Evolutionary conservation across 92 coral and sea anemone genomes (phyloP), one percentile per base, ranked within the genome.

Genomic region (Micromussa lordhowensis): DNA sequence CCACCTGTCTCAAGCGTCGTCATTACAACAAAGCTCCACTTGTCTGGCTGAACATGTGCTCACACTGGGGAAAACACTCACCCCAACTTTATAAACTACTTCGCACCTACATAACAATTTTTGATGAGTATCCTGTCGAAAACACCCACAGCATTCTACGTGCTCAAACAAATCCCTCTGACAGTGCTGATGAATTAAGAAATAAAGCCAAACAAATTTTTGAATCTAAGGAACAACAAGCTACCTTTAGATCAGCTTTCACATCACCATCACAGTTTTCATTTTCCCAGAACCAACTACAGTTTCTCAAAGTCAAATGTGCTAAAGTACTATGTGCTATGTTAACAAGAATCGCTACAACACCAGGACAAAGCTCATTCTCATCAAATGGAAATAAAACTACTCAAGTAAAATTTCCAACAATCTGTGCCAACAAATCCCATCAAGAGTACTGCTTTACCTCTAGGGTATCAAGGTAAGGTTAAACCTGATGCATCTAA

Each of bases 1-100:
- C 89, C 64, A 85, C 89, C 15, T 91, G 88, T 71, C 57, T 86
- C 17, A 57, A 72, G 55, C 81, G 91, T 11, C 87, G 79, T 11
- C 95, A 92, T 79, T 92, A 85, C 74, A 85, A 92, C 87, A 92
- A 92, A 74, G 88, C 95, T 8, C 91, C 94, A n/a, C 88, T 93
- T 14, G 87, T 93, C 28, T 94, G 94, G 94, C 32, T 93, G 44
- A 81, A 89, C 84, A 88, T 82, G 88, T 91, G 86, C 48, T 69
- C 66, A 21, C 88, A 93, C 79, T 91, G 96, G 94, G 90, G 87
- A 80, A 79, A 79, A 53, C n/a, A 88, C 58, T 73, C 74, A 30
- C 90, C 92, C n/a, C 84, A 85, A 29, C 74, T 92, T 31, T 85
- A 84, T 86, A 40, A 88, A 22, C 87, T 63, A 18, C 86, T 74